Percentiles rank a stretch among this genome's conserved stretches.
These are phyloP conservation scores for Xanthostigma xanthostigma DNA, from an alignment of 2,888 invertebrate species.

Conservation along the genomic window DNA sequence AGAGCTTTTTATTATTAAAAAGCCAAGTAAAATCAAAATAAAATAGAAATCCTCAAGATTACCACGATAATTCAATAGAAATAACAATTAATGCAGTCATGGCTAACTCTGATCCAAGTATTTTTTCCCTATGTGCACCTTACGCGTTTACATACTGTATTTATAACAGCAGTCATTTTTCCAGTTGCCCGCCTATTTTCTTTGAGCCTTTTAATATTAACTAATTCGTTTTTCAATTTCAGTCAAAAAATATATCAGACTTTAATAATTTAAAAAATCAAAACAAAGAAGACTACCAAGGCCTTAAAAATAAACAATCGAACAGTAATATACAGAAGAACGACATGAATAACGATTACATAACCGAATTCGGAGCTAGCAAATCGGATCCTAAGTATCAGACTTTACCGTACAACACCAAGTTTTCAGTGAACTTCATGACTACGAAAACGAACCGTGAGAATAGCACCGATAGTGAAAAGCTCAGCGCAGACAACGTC, in stretches of 20 bases:
- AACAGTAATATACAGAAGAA: slow-evolving; percentile 27
- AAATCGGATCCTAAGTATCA: slow-evolving; percentile 86
- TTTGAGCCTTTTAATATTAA: too few relatives aligned
- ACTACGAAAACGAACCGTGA: slow-evolving; percentile 21
- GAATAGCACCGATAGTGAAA: slow-evolving; percentile 10
- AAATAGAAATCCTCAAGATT: too few relatives aligned
- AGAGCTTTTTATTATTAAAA: too few relatives aligned
- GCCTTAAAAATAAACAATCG: slow-evolving; percentile 32
- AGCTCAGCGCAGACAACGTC: slow-evolving; percentile 9
- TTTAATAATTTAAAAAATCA: slow-evolving; percentile 2
- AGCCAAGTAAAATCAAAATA: too few relatives aligned
- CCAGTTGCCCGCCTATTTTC: too few relatives aligned
- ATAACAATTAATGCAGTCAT: too few relatives aligned
- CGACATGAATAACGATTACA: slow-evolving; percentile 26
- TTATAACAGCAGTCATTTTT: too few relatives aligned
- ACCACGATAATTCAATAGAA: too few relatives aligned
- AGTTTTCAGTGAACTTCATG: slow-evolving; percentile 51
- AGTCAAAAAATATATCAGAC: slow-evolving; percentile 4
- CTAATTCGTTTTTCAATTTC: neutral
- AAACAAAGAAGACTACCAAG: slow-evolving; percentile 24
- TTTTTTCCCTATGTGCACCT: too few relatives aligned
- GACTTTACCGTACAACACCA: slow-evolving; percentile 79
- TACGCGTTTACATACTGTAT: too few relatives aligned
- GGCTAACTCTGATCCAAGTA: too few relatives aligned
- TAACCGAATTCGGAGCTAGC: slow-evolving; percentile 57